phyloP scores from a whole-genome alignment of 1,140 invertebrate species.

The Plodia interpunctella region DNA sequence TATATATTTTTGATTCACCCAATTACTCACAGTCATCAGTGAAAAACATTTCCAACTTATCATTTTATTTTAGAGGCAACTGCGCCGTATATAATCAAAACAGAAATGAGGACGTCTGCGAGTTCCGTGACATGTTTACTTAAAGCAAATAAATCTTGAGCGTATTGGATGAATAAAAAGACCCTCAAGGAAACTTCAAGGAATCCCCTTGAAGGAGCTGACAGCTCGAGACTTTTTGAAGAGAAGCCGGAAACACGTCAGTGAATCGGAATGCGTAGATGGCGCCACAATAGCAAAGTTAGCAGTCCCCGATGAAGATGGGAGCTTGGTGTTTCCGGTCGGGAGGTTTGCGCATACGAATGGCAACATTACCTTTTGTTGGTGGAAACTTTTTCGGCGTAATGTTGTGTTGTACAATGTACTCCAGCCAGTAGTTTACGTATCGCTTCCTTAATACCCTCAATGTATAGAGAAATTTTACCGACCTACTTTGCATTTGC shows the following conservation, averaged over 20 bases:
- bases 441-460: conserved; percentile 48
- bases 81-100: neutral
- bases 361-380: conserved; percentile 74
- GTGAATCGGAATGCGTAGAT: conserved; percentile 67
- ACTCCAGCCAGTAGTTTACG: conserved; percentile 53
- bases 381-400: conserved; percentile 65
- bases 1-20: too few relatives aligned
- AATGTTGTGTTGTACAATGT: conserved; percentile 56
- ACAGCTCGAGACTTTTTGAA: conserved; percentile 70
- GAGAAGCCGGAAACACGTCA: conserved; percentile 70
- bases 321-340: conserved; percentile 53
- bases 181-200: conserved; percentile 66
- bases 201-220: conserved; percentile 58
- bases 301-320: conserved; percentile 40
- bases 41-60: neutral
- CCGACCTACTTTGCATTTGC: neutral
- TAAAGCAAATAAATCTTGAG: conserved; percentile 51
- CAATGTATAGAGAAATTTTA: conserved; percentile 48
- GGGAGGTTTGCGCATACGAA: conserved; percentile 70
- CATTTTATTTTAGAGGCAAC: neutral
- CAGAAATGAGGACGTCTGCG: neutral
- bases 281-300: conserved; percentile 68
- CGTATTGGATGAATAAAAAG: conserved; percentile 60
- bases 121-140: conserved; percentile 16
- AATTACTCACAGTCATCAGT: neutral